These are phyloP conservation scores for Crossaster papposus DNA, from an alignment of 53 echinoderm and acorn worm species.

Conservation along the genomic window DNA sequence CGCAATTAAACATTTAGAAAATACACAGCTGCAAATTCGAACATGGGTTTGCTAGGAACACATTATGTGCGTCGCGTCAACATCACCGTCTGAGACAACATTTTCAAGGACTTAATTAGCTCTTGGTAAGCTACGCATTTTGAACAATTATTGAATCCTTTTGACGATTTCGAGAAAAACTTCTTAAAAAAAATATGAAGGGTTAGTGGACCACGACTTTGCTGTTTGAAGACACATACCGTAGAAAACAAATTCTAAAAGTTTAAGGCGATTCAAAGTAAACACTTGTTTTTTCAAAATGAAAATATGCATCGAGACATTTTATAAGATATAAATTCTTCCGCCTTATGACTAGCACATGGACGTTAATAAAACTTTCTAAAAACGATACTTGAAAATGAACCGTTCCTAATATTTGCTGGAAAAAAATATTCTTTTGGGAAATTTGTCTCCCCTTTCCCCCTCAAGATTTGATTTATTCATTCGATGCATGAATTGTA, in stretches of 20 bases:
- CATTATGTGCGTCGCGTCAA: not conserved
- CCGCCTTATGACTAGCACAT: too few species aligned
- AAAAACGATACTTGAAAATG: not conserved
- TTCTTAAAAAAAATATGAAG: too few species aligned
- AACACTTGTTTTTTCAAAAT: too few species aligned
- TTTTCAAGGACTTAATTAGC: not conserved
- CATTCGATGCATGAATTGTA: conserved; percentile 10
- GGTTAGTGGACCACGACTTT: too few species aligned
- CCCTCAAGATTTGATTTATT: not conserved
- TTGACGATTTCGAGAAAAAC: too few species aligned
- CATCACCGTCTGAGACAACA: not conserved
- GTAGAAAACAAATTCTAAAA: too few species aligned
- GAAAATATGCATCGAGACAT: too few species aligned
- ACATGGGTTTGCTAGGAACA: not conserved
- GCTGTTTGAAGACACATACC: too few species aligned
- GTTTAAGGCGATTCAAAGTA: too few species aligned
- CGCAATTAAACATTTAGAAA: not conserved
- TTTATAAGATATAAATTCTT: too few species aligned
- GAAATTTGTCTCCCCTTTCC: not conserved
- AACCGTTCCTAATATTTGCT: not conserved
- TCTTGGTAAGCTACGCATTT: not conserved
- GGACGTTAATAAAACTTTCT: too few species aligned
- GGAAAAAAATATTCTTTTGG: not conserved
- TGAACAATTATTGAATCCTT: not conserved
- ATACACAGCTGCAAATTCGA: not conserved